A percentile compares a stretch with the other conserved stretches of the same genome.
Evolutionary conservation across 1,140 invertebrate genomes (phyloP).

Genomic region (Microplitis mediator): DNA sequence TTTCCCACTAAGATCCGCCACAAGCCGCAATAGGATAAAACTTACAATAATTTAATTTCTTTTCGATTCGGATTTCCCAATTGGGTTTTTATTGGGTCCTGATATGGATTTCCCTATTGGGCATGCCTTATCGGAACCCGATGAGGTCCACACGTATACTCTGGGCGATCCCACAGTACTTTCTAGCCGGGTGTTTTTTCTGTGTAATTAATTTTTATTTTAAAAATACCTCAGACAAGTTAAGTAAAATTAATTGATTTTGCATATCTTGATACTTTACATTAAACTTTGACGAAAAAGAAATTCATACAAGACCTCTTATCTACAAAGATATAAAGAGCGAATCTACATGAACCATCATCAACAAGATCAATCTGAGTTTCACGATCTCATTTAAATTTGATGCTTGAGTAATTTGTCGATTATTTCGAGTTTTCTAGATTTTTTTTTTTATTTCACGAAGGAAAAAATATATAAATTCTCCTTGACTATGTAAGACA

Average conservation of each 20-base stretch:
- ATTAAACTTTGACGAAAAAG: not conserved
- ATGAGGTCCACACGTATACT: too few relatives aligned
- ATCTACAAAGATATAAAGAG: constrained; percentile 16
- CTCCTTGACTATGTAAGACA: not conserved
- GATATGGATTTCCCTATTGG: too few relatives aligned
- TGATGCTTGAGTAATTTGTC: constrained; percentile 14
- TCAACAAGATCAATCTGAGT: constrained; percentile 10
- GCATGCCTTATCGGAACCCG: too few relatives aligned
- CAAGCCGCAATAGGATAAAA: too few relatives aligned
- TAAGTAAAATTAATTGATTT: not conserved
- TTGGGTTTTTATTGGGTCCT: too few relatives aligned
- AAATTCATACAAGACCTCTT: not conserved
- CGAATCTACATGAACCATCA: not conserved
- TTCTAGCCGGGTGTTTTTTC: too few relatives aligned
- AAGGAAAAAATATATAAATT: not conserved
- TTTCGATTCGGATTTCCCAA: too few relatives aligned
- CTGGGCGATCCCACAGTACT: too few relatives aligned
- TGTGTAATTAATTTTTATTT: too few relatives aligned
- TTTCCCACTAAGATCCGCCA: too few relatives aligned
- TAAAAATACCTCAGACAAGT: too few relatives aligned
- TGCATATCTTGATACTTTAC: not conserved
- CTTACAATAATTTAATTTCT: too few relatives aligned
- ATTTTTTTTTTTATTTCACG: not conserved
- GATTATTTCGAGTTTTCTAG: not conserved
- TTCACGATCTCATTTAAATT: constrained; percentile 11